These are phyloP conservation scores for Prochilodus magdalenae DNA, from an alignment of 2,113 vertebrate genomes.

Conservation along the genomic window DNA sequence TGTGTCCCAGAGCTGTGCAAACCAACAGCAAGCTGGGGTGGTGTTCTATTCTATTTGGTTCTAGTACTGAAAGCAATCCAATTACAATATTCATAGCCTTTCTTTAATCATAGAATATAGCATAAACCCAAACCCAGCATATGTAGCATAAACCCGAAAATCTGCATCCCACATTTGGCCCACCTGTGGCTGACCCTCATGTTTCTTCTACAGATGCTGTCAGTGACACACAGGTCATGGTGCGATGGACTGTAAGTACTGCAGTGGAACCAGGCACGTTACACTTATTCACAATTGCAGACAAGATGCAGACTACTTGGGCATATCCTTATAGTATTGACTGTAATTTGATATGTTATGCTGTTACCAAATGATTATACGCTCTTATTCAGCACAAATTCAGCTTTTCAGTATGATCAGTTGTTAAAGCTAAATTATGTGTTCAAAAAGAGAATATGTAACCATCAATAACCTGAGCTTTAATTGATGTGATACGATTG, in stretches of 20 bases:
- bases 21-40: background rate
- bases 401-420: no score
- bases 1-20: background rate
- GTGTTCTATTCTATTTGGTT: background rate
- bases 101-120: background rate
- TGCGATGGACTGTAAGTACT: constrained; percentile 94
- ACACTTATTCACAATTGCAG: background rate
- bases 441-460: no score
- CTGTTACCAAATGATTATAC: no score
- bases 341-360: no score
- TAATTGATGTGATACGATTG: no score
- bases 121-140: no score
- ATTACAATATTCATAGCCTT: background rate
- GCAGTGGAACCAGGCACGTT: background rate
- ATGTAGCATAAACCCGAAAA: no score
- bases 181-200: constrained; percentile 89
- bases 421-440: no score
- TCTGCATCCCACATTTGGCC: constrained; percentile 55
- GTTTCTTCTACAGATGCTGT: constrained; percentile 92
- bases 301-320: no score
- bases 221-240: constrained; percentile 95
- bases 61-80: background rate
- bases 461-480: no score
- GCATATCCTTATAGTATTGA: no score
- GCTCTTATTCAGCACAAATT: no score